Percentiles rank a stretch among this genome's conserved stretches.
Evolutionary conservation across 1,140 invertebrate genomes (phyloP).

Genomic region (Dolichoris vasculosae): DNA sequence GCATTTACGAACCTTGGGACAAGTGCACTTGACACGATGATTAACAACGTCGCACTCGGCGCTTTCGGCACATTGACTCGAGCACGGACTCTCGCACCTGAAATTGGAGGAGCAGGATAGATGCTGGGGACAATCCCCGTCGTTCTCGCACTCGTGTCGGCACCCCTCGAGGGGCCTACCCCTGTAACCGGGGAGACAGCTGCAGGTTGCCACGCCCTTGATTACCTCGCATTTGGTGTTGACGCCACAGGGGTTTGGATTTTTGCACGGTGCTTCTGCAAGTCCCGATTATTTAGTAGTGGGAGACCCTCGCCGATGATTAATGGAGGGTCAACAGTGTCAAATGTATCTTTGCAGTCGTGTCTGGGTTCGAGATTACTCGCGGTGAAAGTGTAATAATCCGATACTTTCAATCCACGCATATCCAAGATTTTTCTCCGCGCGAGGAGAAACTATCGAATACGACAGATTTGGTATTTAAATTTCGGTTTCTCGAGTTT

Average conservation of each 20-base stretch:
- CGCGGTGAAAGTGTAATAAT: no score
- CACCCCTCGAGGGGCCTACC: slow-evolving; percentile 86
- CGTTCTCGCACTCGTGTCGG: slow-evolving; percentile 85
- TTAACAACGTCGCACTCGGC: slow-evolving; percentile 86
- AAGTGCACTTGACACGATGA: slow-evolving; percentile 87
- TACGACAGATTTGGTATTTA: no score
- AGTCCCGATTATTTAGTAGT: not conserved
- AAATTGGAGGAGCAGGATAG: slow-evolving; percentile 82
- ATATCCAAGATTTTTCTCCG: no score
- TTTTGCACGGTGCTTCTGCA: slow-evolving; percentile 85
- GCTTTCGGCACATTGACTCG: slow-evolving; percentile 81
- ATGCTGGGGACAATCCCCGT: slow-evolving; percentile 82
- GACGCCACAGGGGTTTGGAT: slow-evolving; percentile 81
- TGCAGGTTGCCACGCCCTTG: slow-evolving; percentile 84
- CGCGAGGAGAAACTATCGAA: no score
- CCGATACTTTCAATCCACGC: no score
- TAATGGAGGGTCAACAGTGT: no score
- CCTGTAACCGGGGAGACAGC: slow-evolving; percentile 82
- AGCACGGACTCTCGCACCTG: slow-evolving; percentile 86
- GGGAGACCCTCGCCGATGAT: no score
- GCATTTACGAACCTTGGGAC: slow-evolving; percentile 79
- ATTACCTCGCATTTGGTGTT: slow-evolving; percentile 87
- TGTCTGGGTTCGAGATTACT: no score
- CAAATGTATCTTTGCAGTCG: no score
- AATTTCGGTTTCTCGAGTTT: no score